Percentiles rank a stretch among this genome's conserved stretches.
Conservation (phyloP, 2,797 vertebrate species). For the Channa striata region DNA sequence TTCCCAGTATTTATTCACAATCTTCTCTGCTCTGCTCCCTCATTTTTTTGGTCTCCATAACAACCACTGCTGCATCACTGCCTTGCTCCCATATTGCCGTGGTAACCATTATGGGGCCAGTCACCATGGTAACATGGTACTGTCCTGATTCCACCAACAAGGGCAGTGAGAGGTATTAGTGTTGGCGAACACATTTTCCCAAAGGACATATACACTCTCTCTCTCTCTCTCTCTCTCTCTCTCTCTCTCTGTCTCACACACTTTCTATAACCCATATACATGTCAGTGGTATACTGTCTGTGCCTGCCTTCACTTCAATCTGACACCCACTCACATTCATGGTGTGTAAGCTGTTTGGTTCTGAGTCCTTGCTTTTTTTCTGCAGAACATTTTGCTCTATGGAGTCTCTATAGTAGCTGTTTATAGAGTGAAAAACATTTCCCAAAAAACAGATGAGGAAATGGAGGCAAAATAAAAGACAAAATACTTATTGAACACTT, state of each 20-base stretch:
- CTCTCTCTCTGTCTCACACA: slow-evolving; percentile 1
- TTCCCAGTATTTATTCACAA: slow-evolving; percentile 44
- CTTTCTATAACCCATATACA: background rate
- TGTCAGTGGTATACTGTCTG: background rate
- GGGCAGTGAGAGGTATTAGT: slow-evolving; percentile 76
- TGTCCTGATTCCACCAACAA: slow-evolving; percentile 81
- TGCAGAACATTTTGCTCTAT: background rate
- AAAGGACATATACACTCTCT: slow-evolving; percentile 41
- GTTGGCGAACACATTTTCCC: slow-evolving; percentile 60
- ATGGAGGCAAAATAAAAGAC: too few relatives aligned
- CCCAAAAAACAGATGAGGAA: too few relatives aligned
- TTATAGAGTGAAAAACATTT: background rate
- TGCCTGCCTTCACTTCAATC: slow-evolving; percentile 27
- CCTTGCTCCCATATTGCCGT: slow-evolving; percentile 65
- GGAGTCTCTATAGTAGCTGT: background rate
- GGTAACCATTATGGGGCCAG: slow-evolving; percentile 77
- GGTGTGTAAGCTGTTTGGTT: background rate
- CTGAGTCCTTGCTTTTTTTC: background rate
- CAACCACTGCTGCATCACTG: slow-evolving; percentile 74
- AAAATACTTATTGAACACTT: too few relatives aligned
- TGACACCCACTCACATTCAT: slow-evolving; percentile 8
- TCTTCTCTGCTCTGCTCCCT: slow-evolving; percentile 40
- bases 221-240: too few relatives aligned
- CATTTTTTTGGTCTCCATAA: slow-evolving; percentile 65
- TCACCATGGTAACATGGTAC: slow-evolving; percentile 79